These are phyloP conservation scores for Enteromius paludinosus DNA, from an alignment of 2,797 vertebrate species.

Conservation along the genomic window DNA sequence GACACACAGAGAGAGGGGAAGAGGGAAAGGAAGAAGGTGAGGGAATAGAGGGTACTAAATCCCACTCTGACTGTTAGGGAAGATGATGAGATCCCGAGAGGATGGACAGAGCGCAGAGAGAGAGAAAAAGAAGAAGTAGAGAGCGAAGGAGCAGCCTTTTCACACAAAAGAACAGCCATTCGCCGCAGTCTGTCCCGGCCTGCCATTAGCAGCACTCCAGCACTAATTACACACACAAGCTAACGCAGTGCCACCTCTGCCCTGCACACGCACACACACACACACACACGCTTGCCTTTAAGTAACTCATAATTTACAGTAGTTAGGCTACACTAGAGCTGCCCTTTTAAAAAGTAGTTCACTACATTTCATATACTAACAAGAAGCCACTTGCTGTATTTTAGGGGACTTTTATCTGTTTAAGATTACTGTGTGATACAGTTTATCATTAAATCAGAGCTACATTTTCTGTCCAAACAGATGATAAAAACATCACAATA, in stretches of 20 bases:
- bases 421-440: neutral
- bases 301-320: neutral
- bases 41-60: constrained; percentile 90
- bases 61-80: constrained; percentile 95
- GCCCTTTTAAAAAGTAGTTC: constrained; percentile 2
- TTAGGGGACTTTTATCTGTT: constrained; percentile 7
- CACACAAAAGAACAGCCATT: constrained; percentile 86
- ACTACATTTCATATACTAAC: constrained; percentile 14
- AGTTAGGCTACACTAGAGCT: constrained; percentile 1
- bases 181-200: constrained; percentile 85
- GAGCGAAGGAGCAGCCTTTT: constrained; percentile 81
- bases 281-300: neutral
- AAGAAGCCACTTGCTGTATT: neutral
- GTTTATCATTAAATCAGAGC: neutral
- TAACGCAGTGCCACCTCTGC: constrained; percentile 77
- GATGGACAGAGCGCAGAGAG: constrained; percentile 76
- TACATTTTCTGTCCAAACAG: neutral
- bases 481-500: neutral
- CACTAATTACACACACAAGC: constrained; percentile 91
- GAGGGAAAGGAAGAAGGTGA: constrained; percentile 70
- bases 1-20: constrained; percentile 55
- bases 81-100: constrained; percentile 93
- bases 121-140: constrained; percentile 37
- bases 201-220: constrained; percentile 84
- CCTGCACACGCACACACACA: neutral